Conservation (phyloP, 2,797 vertebrate species). For the Poecilia picta region DNA sequence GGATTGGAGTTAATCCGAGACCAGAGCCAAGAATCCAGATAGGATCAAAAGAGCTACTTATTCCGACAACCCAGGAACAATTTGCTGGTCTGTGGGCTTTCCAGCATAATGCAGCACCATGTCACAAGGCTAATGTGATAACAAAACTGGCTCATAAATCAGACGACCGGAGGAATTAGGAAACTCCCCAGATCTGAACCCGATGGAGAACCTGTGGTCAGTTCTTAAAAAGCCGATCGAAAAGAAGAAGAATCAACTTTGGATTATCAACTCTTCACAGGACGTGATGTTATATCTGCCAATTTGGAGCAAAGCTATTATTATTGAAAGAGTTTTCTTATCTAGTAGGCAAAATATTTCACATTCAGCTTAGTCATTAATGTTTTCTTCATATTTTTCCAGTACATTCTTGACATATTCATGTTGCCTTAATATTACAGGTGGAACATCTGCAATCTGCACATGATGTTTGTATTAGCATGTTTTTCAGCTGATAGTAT, state of each 20-base stretch:
- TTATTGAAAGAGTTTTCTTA: background rate
- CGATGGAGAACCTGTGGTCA: background rate
- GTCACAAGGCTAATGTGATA: background rate
- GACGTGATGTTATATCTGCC: background rate
- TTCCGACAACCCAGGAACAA: background rate
- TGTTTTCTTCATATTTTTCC: background rate
- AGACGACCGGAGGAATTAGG: background rate
- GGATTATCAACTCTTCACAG: background rate
- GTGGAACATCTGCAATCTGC: slow-evolving; percentile 3
- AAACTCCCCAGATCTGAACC: background rate
- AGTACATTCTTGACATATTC: slow-evolving; percentile 9
- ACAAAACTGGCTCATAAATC: background rate
- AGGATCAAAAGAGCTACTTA: background rate
- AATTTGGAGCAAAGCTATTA: background rate
- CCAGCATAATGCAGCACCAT: background rate
- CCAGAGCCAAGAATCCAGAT: background rate
- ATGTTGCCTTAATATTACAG: slow-evolving; percentile 6
- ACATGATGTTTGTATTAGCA: slow-evolving; percentile 1
- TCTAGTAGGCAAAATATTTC: background rate
- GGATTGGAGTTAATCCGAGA: background rate
- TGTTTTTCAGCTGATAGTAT: slow-evolving; percentile 21
- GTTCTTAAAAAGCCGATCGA: background rate
- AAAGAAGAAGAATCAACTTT: background rate
- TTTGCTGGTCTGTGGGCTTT: background rate
- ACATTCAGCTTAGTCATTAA: background rate